Base-by-base conservation (phyloP, 37 sponge, comb jelly and placozoan species). In the Haliclona indistincta region DNA sequence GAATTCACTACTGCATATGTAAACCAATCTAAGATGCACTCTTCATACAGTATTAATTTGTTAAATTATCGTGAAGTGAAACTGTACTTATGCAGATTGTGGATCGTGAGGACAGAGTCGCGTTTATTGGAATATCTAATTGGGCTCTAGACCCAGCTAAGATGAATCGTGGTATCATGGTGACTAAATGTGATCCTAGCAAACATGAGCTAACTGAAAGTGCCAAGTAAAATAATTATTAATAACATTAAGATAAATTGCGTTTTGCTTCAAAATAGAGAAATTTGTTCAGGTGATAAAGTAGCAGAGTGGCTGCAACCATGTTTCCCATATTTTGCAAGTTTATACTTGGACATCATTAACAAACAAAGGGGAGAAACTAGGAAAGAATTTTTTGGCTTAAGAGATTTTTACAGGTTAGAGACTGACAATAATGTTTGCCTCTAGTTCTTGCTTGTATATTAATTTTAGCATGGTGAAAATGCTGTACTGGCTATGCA, bases 131-230 rank as follows among this genome's bases (percentile, higher is more conserved):
- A 20, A 89, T 96, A 4, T 96, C 97, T 28, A 96, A 96, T 74
- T 96, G 97, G 97, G 89, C 97, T 39, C 75, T 96, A 4, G 97
- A 96, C 58, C 93, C 97, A 25, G 97, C 97, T 8, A 96, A 96
- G 56, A 96, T 96, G 97, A 96, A 96, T 70, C 71, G 97, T 58
- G 97, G 97, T 4, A 78, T 94, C 22, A 89, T 89, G 87, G 79
- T 94, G 1, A 82, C 78, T 7, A 80, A 90, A 77, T 77, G 80
- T 47, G 70, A 79, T 8, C 91, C 91, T 26, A 68, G 63, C 55
- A 19, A 43, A 36, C 70, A 90, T 3, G 91, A 90, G 43, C 81
- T 90, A 29, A 56, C 54, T 22, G 3, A 41, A n/a, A 90, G 86
- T 80, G 91, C 91, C 32, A 54, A 10, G 54, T 61, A 72, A 15